Conservation (phyloP, 1,140 invertebrate species). For the Lordiphosa mommai region DNA sequence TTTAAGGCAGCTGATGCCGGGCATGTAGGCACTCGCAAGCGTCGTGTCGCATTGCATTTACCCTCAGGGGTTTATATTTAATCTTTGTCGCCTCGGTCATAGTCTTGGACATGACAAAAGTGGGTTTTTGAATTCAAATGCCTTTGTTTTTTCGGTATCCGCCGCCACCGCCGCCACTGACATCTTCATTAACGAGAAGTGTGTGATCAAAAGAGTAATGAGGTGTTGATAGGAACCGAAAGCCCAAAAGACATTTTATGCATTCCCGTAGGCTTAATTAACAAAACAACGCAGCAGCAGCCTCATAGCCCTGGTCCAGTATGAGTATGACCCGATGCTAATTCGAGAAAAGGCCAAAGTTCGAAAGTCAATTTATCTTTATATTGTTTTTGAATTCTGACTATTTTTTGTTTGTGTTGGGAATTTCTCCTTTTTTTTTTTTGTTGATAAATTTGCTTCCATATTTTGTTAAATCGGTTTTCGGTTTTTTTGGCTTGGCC, state of each 20-base stretch:
- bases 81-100: conserved; percentile 76
- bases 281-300: conserved; percentile 7
- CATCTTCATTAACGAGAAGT: conserved; percentile 77
- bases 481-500: conserved; percentile 33
- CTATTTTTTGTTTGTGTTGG: conserved; percentile 15
- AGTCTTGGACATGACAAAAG: no score
- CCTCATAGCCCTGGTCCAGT: conserved; percentile 5
- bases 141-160: conserved; percentile 27
- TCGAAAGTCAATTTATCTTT: no score
- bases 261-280: conserved; percentile 55
- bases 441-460: conserved; percentile 71
- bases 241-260: conserved; percentile 39
- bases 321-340: conserved; percentile 32
- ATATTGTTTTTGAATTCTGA: conserved; percentile 19
- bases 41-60: no score
- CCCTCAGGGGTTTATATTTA: conserved; percentile 74
- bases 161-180: conserved; percentile 51
- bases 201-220: conserved; percentile 78
- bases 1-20: neutral
- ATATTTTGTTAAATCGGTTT: conserved; percentile 62
- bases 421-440: conserved; percentile 75
- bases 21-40: conserved; percentile 5
- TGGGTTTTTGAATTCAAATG: conserved; percentile 65
- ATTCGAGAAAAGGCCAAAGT: conserved; percentile 5
- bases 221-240: conserved; percentile 75